A percentile compares a stretch with the other conserved stretches of the same genome.
Evolutionary conservation across 2,888 invertebrate species (phyloP).

Genomic region (Furcula furcula): DNA sequence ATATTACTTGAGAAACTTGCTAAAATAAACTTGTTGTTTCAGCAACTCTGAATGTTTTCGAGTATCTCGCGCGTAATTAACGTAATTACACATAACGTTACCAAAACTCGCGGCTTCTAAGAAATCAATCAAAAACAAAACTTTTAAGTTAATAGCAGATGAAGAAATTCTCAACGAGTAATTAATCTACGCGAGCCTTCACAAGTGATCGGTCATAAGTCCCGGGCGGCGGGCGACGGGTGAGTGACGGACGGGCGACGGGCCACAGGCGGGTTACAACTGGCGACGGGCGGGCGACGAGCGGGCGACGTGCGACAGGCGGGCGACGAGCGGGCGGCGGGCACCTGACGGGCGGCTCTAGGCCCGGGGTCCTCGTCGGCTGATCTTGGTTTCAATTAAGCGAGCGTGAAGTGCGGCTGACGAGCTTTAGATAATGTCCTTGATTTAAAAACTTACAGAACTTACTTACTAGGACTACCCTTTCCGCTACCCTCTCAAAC

Average conservation of each 20-base stretch:
- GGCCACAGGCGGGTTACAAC: no score
- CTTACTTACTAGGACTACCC: no score
- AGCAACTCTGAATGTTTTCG: background rate
- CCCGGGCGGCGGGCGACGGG: background rate
- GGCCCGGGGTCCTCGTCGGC: background rate
- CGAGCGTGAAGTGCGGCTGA: background rate
- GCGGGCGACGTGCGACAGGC: no score
- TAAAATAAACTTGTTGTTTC: background rate
- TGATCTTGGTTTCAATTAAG: background rate
- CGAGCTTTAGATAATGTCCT: background rate
- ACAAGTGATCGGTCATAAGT: background rate
- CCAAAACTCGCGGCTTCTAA: background rate
- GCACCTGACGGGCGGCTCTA: no score
- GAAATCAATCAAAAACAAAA: slow-evolving; percentile 1
- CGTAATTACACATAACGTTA: background rate
- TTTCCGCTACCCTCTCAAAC: no score
- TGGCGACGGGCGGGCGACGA: no score
- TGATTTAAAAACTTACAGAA: no score
- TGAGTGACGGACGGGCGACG: no score
- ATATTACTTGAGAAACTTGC: background rate
- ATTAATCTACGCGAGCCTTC: background rate
- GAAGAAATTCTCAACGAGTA: background rate
- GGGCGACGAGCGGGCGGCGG: no score
- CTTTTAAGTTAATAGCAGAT: background rate
- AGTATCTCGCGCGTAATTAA: background rate